Percentiles rank a stretch among this genome's conserved stretches.
Conservation (phyloP, 2,888 invertebrate genomes). For the Sympetrum striolatum region DNA sequence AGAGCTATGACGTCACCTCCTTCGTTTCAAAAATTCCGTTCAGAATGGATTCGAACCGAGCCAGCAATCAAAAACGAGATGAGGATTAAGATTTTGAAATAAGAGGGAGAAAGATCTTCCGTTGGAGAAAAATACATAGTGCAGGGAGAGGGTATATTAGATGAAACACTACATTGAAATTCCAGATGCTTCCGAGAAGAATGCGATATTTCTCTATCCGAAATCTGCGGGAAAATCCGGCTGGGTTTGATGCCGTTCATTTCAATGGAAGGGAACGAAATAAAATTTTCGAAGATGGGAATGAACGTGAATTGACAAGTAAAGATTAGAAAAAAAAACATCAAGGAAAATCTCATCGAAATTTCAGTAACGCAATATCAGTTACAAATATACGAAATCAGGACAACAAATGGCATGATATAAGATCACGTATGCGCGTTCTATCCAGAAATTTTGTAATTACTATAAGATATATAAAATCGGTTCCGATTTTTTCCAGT, state of each 20-base stretch:
- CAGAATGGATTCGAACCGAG: too few relatives aligned
- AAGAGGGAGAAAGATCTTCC: neutral
- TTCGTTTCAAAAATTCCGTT: too few relatives aligned
- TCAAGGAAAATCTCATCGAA: neutral
- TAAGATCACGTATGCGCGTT: too few relatives aligned
- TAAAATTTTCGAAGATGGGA: too few relatives aligned
- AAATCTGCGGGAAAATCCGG: neutral
- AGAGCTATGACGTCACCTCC: too few relatives aligned
- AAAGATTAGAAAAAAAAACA: too few relatives aligned
- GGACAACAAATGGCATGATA: too few relatives aligned
- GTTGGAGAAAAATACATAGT: neutral
- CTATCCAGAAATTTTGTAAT: too few relatives aligned
- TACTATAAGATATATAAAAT: too few relatives aligned
- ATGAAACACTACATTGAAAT: neutral
- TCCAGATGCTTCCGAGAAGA: neutral
- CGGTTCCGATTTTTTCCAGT: too few relatives aligned
- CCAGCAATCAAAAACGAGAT: too few relatives aligned
- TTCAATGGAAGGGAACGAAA: neutral
- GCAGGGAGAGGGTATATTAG: neutral
- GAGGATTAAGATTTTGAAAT: neutral
- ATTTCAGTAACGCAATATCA: neutral
- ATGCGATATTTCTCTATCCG: neutral
- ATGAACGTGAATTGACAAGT: neutral
- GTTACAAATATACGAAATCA: neutral
- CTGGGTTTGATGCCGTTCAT: neutral